These are phyloP conservation scores for Clarias macrocephalus DNA, from an alignment of 2,113 vertebrate species.

Conservation along the genomic window DNA sequence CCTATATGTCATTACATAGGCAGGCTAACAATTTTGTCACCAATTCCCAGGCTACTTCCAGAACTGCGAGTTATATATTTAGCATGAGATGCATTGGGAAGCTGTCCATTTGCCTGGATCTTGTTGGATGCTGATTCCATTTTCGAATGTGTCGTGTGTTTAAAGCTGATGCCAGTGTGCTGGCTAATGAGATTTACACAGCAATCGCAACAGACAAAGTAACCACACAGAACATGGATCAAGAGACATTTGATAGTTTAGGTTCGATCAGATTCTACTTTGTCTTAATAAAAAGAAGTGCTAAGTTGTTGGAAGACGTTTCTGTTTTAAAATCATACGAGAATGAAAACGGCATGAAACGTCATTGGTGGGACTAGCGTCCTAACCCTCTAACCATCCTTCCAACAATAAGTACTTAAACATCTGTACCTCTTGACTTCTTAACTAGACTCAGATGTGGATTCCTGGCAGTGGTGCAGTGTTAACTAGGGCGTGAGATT, in stretches of 20 bases:
- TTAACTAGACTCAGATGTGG: neutral
- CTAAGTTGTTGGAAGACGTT: neutral
- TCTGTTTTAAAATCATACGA: neutral
- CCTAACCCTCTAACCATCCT: too few relatives aligned
- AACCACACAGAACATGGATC: neutral
- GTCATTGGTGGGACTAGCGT: neutral
- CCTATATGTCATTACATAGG: neutral
- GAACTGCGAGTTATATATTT: conserved; percentile 7
- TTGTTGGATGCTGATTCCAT: neutral
- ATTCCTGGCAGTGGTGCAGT: neutral
- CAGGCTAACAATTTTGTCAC: neutral
- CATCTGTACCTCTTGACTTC: neutral
- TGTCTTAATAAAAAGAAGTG: neutral
- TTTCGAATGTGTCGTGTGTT: neutral
- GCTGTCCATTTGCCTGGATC: conserved; percentile 1
- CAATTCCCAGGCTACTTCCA: neutral
- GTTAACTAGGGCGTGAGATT: conserved; percentile 51
- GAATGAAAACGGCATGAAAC: neutral
- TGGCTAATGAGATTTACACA: conserved; percentile 5
- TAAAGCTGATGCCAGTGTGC: conserved; percentile 30
- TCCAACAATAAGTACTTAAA: neutral
- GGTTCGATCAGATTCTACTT: neutral
- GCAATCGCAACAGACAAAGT: neutral
- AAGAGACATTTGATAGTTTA: neutral
- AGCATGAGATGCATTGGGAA: conserved; percentile 5